A percentile compares a stretch with the other conserved stretches of the same genome.
Evolutionary conservation across 2,797 vertebrate species (phyloP).

Genomic region (Potorous gilbertii): DNA sequence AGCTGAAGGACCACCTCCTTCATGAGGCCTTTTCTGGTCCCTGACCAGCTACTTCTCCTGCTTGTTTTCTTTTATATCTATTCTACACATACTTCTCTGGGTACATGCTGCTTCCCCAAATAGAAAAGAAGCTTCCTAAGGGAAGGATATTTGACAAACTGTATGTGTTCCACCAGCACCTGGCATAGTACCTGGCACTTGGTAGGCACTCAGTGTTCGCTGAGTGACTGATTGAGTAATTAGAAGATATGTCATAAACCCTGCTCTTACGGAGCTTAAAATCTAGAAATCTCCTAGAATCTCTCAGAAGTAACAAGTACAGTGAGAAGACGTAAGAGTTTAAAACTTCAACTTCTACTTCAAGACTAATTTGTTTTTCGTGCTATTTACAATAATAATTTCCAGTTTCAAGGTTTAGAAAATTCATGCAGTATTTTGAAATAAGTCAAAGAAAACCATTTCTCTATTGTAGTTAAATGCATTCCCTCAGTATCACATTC

Average conservation of each 20-base stretch:
- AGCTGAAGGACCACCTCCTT: background rate
- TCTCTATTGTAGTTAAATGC: background rate
- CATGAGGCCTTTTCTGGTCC: background rate
- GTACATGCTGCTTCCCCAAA: background rate
- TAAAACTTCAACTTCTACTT: constrained; percentile 40
- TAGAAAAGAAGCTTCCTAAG: background rate
- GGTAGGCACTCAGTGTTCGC: background rate
- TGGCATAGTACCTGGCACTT: background rate
- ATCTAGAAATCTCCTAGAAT: background rate
- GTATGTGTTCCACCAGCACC: background rate
- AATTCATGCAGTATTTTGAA: background rate
- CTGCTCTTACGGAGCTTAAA: background rate
- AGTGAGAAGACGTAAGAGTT: background rate
- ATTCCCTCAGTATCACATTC: background rate
- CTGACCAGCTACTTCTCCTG: background rate
- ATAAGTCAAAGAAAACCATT: constrained; percentile 15
- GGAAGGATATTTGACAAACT: background rate
- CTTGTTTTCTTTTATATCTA: background rate
- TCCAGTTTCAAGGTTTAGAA: background rate
- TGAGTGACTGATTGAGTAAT: background rate
- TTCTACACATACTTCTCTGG: background rate
- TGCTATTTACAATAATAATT: background rate
- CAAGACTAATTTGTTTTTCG: constrained; percentile 10
- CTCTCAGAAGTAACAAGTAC: background rate
- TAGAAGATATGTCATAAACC: background rate